These are phyloP conservation scores for Drosophila jambulina DNA, from an alignment of 1,140 invertebrate species.

Conservation along the genomic window DNA sequence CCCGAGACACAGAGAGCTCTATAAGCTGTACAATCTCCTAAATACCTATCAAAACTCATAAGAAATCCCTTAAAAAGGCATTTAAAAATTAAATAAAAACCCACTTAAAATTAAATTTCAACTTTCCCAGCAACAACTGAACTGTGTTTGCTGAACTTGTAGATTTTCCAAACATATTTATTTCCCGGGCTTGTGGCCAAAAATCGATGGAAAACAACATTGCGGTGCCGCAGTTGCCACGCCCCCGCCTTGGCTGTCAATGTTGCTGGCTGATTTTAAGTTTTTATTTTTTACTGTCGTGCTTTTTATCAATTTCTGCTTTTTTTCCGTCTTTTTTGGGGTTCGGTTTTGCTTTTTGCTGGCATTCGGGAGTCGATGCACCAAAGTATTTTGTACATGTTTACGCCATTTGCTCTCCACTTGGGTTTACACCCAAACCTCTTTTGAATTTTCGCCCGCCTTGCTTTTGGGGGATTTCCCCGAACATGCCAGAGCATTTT, in stretches of 20 bases:
- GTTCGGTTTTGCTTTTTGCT: conserved; percentile 13
- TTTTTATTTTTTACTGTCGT: conserved; percentile 24
- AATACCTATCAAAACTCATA: neutral
- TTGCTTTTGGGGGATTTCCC: conserved; percentile 7
- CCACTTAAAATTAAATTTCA: neutral
- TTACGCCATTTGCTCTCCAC: conserved; percentile 68
- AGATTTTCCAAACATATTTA: conserved; percentile 5
- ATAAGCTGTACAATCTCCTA: neutral
- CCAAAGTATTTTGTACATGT: conserved; percentile 82
- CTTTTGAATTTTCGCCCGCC: conserved; percentile 15
- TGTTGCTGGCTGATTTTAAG: conserved; percentile 32
- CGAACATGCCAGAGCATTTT: neutral
- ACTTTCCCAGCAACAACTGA: too few species aligned
- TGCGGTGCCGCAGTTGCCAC: conserved; percentile 28
- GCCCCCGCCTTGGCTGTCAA: conserved; percentile 28
- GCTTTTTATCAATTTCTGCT: conserved; percentile 64
- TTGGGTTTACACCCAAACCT: conserved; percentile 1
- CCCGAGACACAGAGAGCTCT: too few species aligned
- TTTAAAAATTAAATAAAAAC: neutral
- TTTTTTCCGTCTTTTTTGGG: conserved; percentile 9
- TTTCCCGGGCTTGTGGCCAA: neutral
- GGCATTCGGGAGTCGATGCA: conserved; percentile 34
- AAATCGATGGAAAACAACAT: conserved; percentile 33
- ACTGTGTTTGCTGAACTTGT: conserved; percentile 1
- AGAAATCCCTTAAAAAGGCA: neutral